These are phyloP conservation scores for Ailurus styani DNA, from an alignment of 2,113 vertebrate genomes.

Conservation along the genomic window DNA sequence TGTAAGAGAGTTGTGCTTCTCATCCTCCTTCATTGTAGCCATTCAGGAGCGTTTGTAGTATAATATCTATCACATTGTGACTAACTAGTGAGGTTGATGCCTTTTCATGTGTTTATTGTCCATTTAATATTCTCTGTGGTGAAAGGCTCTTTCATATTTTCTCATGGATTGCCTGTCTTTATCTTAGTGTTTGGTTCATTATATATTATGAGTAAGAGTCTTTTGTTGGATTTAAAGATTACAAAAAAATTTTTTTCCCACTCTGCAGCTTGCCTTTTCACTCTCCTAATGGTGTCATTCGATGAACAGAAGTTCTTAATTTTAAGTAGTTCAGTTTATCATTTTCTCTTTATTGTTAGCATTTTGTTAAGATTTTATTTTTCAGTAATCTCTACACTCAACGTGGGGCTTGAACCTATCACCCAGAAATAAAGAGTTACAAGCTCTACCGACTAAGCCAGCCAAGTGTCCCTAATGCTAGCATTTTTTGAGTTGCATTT, in stretches of 20 bases:
- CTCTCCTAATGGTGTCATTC: background rate
- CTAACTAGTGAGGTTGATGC: background rate
- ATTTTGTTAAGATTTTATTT: background rate
- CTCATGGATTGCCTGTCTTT: background rate
- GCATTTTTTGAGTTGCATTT: background rate
- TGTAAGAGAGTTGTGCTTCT: background rate
- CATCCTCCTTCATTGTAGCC: background rate
- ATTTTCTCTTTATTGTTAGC: background rate
- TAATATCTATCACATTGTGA: background rate
- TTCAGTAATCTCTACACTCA: background rate
- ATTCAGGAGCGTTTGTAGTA: background rate
- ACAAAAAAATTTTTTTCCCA: background rate
- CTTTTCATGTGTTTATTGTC: background rate
- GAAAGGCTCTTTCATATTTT: background rate
- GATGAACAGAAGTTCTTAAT: background rate
- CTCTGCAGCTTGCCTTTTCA: background rate
- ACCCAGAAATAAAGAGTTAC: background rate
- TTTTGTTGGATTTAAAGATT: background rate
- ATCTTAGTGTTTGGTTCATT: background rate
- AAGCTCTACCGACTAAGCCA: background rate
- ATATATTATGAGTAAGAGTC: background rate
- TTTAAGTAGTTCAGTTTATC: background rate
- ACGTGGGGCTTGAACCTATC: background rate
- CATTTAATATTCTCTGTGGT: background rate
- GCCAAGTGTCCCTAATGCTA: background rate